These are phyloP conservation scores for Istiophorus platypterus DNA, from an alignment of 2,113 vertebrate genomes.

Conservation along the genomic window DNA sequence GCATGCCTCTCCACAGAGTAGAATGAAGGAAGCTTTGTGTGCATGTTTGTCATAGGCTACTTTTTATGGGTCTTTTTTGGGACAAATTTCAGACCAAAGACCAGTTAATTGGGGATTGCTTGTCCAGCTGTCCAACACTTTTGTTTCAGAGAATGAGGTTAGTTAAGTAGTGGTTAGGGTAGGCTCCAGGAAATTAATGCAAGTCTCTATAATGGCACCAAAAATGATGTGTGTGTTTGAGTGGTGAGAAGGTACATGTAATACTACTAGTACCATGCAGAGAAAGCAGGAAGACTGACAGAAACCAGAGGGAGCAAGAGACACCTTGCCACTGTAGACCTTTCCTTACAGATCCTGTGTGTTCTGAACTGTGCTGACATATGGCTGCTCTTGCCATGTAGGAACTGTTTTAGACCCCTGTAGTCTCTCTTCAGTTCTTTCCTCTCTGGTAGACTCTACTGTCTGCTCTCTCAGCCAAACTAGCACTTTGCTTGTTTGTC, in stretches of 20 bases:
- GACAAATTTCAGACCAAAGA: no score
- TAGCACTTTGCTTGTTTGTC: slow-evolving; percentile 68
- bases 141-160: no score
- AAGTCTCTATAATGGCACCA: no score
- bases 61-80: no score
- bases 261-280: slow-evolving; percentile 27
- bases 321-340: slow-evolving; percentile 30
- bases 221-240: no score
- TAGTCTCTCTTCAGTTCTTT: slow-evolving; percentile 18
- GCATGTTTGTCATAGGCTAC: not conserved
- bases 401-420: slow-evolving; percentile 38
- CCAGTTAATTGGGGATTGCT: no score
- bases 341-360: slow-evolving; percentile 36
- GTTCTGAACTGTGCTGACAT: slow-evolving; percentile 60
- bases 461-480: slow-evolving; percentile 56
- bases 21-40: slow-evolving; percentile 23
- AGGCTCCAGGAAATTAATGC: no score
- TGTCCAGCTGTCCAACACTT: no score
- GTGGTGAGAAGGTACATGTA: not conserved
- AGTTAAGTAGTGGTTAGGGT: no score
- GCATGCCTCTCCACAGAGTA: slow-evolving; percentile 45
- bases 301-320: slow-evolving; percentile 21
- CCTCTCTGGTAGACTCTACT: slow-evolving; percentile 36
- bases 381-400: slow-evolving; percentile 55
- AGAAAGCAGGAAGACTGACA: slow-evolving; percentile 21